Conservation (phyloP, 1,140 invertebrate species). For the Trachymyrmex septentrionalis region DNA sequence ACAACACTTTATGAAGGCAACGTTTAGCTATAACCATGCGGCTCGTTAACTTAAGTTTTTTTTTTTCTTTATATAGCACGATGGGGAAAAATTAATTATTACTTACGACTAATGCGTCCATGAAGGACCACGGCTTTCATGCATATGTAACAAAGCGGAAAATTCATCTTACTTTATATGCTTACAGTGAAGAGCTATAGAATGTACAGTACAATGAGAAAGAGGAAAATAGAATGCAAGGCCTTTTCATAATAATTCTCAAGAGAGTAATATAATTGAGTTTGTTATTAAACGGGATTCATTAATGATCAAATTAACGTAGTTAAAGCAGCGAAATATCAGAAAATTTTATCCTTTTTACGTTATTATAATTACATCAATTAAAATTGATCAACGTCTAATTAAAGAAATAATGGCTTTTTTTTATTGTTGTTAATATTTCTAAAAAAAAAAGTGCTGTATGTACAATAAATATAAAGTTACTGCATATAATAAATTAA, state of each 20-base stretch:
- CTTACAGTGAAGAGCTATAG: constrained; percentile 11
- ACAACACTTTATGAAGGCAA: neutral
- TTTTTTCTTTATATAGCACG: constrained; percentile 17
- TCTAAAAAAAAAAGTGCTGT: neutral
- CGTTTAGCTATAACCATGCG: neutral
- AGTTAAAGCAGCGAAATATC: neutral
- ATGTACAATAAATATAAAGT: neutral
- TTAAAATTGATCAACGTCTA: constrained; percentile 13
- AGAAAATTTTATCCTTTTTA: constrained; percentile 13
- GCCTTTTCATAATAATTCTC: constrained; percentile 18
- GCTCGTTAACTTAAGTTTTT: constrained; percentile 41
- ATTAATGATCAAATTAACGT: neutral
- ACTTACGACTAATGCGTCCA: constrained; percentile 39
- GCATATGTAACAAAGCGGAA: constrained; percentile 69
- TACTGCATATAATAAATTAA: neutral
- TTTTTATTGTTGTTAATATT: neutral
- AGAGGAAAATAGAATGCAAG: constrained; percentile 42
- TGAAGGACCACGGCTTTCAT: constrained; percentile 58
- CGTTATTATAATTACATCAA: neutral
- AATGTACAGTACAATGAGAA: constrained; percentile 32
- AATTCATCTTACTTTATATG: constrained; percentile 65
- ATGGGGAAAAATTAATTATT: constrained; percentile 63
- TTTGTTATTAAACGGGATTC: neutral
- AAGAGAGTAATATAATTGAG: constrained; percentile 14
- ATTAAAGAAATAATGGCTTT: constrained; percentile 1